Conservation (phyloP, 1,140 invertebrate species). For the Heliothis virescens region DNA sequence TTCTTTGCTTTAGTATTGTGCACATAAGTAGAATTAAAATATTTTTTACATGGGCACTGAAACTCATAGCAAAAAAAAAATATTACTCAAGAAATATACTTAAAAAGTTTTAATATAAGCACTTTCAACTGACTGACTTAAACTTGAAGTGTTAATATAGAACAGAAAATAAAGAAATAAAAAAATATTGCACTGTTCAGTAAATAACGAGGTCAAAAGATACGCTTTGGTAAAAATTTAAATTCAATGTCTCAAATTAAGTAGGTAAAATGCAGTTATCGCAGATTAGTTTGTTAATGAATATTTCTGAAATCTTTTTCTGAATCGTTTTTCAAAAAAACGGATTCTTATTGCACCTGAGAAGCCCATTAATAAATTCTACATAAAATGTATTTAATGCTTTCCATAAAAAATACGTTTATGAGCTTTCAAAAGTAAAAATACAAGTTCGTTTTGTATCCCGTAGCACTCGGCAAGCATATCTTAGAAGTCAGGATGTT, state of each 20-base stretch:
- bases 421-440: not conserved
- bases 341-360: too few species aligned
- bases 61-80: too few species aligned
- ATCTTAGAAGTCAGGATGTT: conserved; percentile 24
- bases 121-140: not conserved
- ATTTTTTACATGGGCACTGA: not conserved
- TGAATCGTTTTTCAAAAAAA: too few species aligned
- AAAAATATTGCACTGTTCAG: conserved; percentile 47
- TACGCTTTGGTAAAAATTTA: conserved; percentile 52
- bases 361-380: not conserved
- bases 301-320: too few species aligned
- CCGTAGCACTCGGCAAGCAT: not conserved
- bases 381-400: not conserved
- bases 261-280: conserved; percentile 1
- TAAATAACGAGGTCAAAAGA: conserved; percentile 55
- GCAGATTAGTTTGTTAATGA: conserved; percentile 23
- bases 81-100: too few species aligned
- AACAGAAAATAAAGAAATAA: conserved; percentile 50
- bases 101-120: too few species aligned
- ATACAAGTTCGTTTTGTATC: conserved; percentile 4
- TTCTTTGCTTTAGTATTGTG: too few species aligned
- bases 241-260: conserved; percentile 32
- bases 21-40: not conserved
- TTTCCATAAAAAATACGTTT: not conserved
- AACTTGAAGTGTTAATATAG: conserved; percentile 15